Conservation (phyloP, 2,113 vertebrate genomes). For the Fulmarus glacialis region DNA sequence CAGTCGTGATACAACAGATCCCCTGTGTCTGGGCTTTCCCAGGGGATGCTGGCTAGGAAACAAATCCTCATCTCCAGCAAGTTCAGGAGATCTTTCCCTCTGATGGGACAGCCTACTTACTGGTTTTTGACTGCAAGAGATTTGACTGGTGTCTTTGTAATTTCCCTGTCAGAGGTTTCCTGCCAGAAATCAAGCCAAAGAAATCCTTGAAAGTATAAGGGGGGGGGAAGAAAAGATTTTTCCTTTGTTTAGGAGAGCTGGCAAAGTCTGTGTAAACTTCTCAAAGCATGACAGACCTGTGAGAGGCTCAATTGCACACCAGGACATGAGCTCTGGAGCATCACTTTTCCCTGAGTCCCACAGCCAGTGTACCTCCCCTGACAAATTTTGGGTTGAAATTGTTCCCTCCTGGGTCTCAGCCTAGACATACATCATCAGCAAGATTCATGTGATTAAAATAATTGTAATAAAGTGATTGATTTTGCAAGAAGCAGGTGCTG, state of each 20-base stretch:
- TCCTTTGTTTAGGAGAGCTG: not conserved
- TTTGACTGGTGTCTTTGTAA: not conserved
- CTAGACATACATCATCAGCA: not conserved
- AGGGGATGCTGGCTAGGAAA: not conserved
- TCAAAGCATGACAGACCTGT: not conserved
- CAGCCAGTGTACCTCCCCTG: not conserved
- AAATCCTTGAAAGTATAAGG: not conserved
- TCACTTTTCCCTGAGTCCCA: not conserved
- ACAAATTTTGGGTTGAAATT: not conserved
- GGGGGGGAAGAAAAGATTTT: rapidly evolving
- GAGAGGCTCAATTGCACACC: not conserved
- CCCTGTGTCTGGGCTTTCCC: not conserved
- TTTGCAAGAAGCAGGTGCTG: not conserved
- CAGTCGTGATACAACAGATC: not conserved
- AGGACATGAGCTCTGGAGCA: not conserved
- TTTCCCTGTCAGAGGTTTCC: not conserved
- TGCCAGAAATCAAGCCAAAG: not conserved
- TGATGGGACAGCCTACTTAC: not conserved
- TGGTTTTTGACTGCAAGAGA: not conserved
- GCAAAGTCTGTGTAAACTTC: not conserved
- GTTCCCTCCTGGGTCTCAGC: not conserved
- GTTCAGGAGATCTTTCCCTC: not conserved
- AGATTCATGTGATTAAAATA: not conserved
- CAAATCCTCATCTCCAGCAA: not conserved
- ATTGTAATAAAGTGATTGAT: not conserved